Base-by-base conservation (phyloP, 1,140 invertebrate species). In the Drosophila santomea region DNA sequence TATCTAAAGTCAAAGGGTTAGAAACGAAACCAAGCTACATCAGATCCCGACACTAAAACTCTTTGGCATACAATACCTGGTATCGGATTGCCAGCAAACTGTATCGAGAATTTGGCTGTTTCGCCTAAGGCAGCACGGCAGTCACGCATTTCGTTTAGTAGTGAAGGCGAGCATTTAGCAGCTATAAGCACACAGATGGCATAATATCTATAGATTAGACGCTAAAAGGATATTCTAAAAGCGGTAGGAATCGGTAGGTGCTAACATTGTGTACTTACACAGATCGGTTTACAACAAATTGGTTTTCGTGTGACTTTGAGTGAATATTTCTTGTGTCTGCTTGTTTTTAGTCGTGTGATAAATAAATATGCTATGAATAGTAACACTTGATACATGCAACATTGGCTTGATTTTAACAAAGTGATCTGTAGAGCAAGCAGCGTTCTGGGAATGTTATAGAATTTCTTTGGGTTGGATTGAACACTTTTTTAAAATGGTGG, bases 131-230 rank as follows among this genome's bases (percentile, higher is more conserved):
- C 94, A 48, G 95, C 95, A 80, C 96, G 95, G 79, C 95, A 94
- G 80, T 96, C 95, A 78, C 94, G 94, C 71, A 97, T 95, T 93
- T 97, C 96, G 93, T 96, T 94, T 55, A 97, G 95, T 93, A 98
- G 96, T 72, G 95, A 95, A 76, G 97, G 97, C 74, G 96, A 93
- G 78, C 95, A 94, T 93, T 97, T 96, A 85, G 95, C 94, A 88
- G 95, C 97, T 97, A 93, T 60, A 94, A 94, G 80, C 77, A 78
- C 71, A 91, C 45, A 90, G 39, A 91, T 72, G 63, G 66, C 74
- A 90, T 67, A 71, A 79, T 63, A 69, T 51, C 83, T 88, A 75
- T 59, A 41, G 48, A 80, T 84, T 89, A 78, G 74, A 57, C 41
- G 81, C 68, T 86, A 80, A 64, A 20, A 4, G 39, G 57, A 61